Base-by-base conservation (phyloP, 2,113 vertebrate genomes). In the Diphyllodes magnificus region DNA sequence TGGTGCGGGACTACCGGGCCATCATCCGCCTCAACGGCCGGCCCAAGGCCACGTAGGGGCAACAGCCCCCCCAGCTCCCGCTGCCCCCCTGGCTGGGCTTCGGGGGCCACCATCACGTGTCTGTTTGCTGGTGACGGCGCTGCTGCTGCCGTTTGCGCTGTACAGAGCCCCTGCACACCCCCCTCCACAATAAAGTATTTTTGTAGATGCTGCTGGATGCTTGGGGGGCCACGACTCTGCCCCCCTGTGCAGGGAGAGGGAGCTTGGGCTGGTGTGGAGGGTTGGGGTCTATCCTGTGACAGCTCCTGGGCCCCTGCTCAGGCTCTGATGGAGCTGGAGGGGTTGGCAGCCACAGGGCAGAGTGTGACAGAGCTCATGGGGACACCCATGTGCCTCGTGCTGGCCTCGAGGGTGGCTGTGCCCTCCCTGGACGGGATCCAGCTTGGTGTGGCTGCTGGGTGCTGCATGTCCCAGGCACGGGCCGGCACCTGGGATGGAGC, bases 1-100 rank as follows among this genome's bases (percentile, higher is more conserved):
- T 98, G 79, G 95, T 97, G 44, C 71, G 76, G n/a, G 98, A 98
- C 60, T 97, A 96, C 82, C 92, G 81, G 22, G 97, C 96, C 45
- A 95, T 98, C 88, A 73, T 97, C 61, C 88, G 92, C 51, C 97
- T 98, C 61, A 97, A 97, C 0, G 98, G 97, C 47, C 92, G 89
- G 15, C 97, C 97, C 81, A 97, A 98, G 85, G 72, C 3, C 11
- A 25, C 23, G 0, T 96, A 95, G 94, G 51, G 75, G 28, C 79
- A 0, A 2, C 7, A 3, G 14, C 6, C 40, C 56, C 24, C 51
- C 14, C 2, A 0, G 68, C 16, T 42, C 31, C 45, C 0, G 0
- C 81, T 54, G 50, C 13, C 68, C 71, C 60, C 27, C 35, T 2
- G 5, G n/a, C 28, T 44, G 73, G 77, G 60, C 35, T 66, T 6